A percentile compares a stretch with the other conserved stretches of the same genome.
phyloP scores from a whole-genome alignment of 92 coral and sea anemone genomes.

The Meandrina meandrites region DNA sequence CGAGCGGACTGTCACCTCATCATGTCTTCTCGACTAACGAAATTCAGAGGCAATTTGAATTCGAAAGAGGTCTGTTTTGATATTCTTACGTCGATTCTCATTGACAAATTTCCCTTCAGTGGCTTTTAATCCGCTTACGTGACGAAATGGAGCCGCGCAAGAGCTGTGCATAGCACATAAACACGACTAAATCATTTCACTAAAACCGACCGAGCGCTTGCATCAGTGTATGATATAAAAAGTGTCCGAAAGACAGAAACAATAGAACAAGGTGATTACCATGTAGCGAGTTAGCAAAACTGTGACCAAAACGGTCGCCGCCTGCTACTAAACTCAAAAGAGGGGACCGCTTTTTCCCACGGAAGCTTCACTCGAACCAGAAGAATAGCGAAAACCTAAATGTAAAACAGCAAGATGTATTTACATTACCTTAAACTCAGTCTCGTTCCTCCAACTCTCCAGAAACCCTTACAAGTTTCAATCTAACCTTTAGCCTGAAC shows the following conservation, averaged over 20 bases:
- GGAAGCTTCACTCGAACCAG: constrained; percentile 16
- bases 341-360: constrained; percentile 22
- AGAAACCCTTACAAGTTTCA: neutral
- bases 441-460: neutral
- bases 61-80: constrained; percentile 31
- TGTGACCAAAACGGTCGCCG: constrained; percentile 35
- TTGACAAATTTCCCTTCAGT: constrained; percentile 16
- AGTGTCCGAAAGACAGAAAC: constrained; percentile 16
- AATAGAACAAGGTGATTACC: constrained; percentile 14
- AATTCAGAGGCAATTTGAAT: constrained; percentile 23
- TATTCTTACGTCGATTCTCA: constrained; percentile 21
- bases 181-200: neutral
- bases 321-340: constrained; percentile 2
- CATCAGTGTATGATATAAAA: neutral
- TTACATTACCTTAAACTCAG: constrained; percentile 7
- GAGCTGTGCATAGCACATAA: constrained; percentile 14
- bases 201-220: neutral
- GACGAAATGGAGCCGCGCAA: constrained; percentile 37
- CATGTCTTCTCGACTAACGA: constrained; percentile 7
- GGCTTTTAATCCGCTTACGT: constrained; percentile 71
- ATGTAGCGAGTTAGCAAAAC: constrained; percentile 19
- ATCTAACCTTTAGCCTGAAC: neutral
- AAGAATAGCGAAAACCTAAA: neutral
- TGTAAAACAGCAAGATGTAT: neutral
- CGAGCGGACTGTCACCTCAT: constrained; percentile 31